Percentiles rank a stretch among this genome's conserved stretches.
Conservation (phyloP, 1,140 invertebrate species). For the Leptoteleia sp. region DNA sequence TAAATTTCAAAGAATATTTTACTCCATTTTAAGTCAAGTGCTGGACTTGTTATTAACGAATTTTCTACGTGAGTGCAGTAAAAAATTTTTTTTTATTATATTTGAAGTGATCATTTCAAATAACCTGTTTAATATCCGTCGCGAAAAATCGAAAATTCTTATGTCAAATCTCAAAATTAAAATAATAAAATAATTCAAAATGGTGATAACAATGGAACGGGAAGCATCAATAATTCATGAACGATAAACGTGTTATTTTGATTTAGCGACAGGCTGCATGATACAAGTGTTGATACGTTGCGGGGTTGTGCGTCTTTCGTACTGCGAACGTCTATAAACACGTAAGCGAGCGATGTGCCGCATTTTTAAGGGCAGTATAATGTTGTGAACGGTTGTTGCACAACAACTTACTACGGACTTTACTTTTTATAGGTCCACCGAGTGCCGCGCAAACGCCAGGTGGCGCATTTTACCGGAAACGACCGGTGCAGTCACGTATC, state of each 20-base stretch:
- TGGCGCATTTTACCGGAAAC: conserved; percentile 57
- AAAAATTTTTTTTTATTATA: too few relatives aligned
- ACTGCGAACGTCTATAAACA: conserved; percentile 44
- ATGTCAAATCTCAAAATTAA: too few relatives aligned
- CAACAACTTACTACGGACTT: conserved; percentile 62
- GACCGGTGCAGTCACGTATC: conserved; percentile 54
- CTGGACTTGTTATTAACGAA: too few relatives aligned
- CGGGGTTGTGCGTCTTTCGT: conserved; percentile 20
- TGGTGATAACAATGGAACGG: background rate
- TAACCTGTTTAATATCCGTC: too few relatives aligned
- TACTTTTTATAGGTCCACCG: conserved; percentile 59
- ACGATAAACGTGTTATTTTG: conserved; percentile 33
- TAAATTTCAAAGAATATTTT: too few relatives aligned
- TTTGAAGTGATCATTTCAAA: too few relatives aligned
- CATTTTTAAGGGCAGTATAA: conserved; percentile 55
- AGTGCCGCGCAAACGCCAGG: conserved; percentile 56
- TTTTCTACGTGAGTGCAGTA: too few relatives aligned
- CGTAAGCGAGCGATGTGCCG: conserved; percentile 41
- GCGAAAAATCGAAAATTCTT: too few relatives aligned
- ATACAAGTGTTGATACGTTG: conserved; percentile 30
- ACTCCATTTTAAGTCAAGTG: too few relatives aligned
- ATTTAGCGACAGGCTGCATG: conserved; percentile 20
- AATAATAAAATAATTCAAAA: background rate
- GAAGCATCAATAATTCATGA: conserved; percentile 2
- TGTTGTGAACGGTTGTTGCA: conserved; percentile 56